Evolutionary conservation across 1,140 invertebrate species (phyloP).

Genomic region (Sitophilus oryzae): DNA sequence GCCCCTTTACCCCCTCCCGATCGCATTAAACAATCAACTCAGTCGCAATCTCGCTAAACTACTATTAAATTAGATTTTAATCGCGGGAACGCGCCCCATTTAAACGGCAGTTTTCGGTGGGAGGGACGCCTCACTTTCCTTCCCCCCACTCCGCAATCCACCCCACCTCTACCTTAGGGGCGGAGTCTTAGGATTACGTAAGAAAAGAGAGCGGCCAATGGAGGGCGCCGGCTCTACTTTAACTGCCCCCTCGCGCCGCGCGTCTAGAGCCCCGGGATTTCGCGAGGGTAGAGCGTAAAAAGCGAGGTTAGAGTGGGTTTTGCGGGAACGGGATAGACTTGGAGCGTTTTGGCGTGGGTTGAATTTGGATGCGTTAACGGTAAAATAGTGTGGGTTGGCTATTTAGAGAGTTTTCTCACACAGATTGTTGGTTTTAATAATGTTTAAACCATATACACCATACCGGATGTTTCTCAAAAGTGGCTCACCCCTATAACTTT

Average conservation of each 20-base stretch:
- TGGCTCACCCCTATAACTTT: no score
- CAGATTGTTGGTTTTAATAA: no score
- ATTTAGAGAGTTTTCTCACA: no score
- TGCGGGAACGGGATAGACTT: no score
- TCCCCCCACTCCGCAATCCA: background rate
- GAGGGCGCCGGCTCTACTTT: constrained; percentile 6
- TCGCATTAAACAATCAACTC: constrained; percentile 31
- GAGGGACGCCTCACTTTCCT: constrained; percentile 19
- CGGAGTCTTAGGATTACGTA: constrained; percentile 32
- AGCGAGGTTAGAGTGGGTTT: no score
- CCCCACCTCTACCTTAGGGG: constrained; percentile 14
- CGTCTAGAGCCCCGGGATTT: constrained; percentile 3
- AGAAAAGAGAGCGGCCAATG: constrained; percentile 29
- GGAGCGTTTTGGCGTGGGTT: no score
- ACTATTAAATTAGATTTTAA: constrained; percentile 33
- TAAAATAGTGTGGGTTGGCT: no score
- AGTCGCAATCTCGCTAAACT: constrained; percentile 31
- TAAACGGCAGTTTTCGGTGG: constrained; percentile 32
- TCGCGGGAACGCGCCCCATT: constrained; percentile 29
- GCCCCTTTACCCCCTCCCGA: constrained; percentile 2
- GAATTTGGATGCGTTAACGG: no score
- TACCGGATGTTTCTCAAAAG: no score
- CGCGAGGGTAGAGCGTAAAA: constrained; percentile 14
- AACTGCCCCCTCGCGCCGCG: constrained; percentile 17
- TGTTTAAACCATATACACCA: no score